Conservation (phyloP, 2,888 invertebrate genomes). For the Romanomermis culicivorax region DNA sequence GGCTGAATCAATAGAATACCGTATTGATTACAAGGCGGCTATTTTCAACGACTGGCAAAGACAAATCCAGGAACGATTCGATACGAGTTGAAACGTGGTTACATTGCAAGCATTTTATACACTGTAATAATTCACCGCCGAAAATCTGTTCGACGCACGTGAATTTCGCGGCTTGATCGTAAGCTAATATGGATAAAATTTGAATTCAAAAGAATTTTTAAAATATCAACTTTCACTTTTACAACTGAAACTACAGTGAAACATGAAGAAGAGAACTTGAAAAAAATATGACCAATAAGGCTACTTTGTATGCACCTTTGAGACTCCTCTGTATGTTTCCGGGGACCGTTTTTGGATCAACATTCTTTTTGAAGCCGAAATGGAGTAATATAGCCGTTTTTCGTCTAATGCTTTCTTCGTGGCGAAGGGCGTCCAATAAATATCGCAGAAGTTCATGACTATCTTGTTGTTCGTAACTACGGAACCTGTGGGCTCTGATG, state of each 20-base stretch:
- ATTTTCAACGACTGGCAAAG: conserved; percentile 51
- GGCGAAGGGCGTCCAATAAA: conserved; percentile 63
- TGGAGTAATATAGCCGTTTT: conserved; percentile 43
- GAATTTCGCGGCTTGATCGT: conserved; percentile 31
- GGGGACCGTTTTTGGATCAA: conserved; percentile 52
- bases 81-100: conserved; percentile 50
- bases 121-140: conserved; percentile 72
- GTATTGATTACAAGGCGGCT: too few relatives aligned
- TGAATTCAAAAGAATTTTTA: too few relatives aligned
- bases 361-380: conserved; percentile 49
- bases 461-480: conserved; percentile 85
- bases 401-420: conserved; percentile 39
- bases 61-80: conserved; percentile 82
- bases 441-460: conserved; percentile 79
- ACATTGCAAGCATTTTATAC: conserved; percentile 64
- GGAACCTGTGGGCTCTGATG: conserved; percentile 53
- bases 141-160: conserved; percentile 59
- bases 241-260: background rate
- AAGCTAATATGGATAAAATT: too few relatives aligned
- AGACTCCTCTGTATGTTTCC: too few relatives aligned
- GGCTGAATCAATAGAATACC: too few relatives aligned
- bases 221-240: too few relatives aligned
- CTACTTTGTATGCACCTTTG: conserved; percentile 38
- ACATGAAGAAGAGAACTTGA: background rate
- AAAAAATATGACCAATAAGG: conserved; percentile 4